phyloP scores from a whole-genome alignment of 2,113 vertebrate species.

The Albula glossodonta region DNA sequence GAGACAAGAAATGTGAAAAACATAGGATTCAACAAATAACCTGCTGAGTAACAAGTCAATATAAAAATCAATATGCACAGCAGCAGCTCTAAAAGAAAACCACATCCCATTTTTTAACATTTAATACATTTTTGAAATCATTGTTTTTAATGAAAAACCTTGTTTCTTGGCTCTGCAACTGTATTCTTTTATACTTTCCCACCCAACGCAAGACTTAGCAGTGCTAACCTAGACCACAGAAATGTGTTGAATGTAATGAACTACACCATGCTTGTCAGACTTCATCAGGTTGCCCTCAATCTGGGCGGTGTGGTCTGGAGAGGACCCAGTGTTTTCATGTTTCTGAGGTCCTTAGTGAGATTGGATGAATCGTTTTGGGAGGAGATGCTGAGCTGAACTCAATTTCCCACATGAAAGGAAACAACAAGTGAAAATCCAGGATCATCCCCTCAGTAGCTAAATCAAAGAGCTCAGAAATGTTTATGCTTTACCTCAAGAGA shows the following conservation, averaged over 20 bases:
- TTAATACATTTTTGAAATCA: too few relatives aligned
- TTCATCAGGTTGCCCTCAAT: background rate
- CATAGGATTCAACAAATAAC: too few relatives aligned
- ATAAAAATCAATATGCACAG: too few relatives aligned
- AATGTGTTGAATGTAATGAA: background rate
- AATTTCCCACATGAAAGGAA: constrained; percentile 59
- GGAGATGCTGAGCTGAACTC: constrained; percentile 47
- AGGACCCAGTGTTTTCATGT: constrained; percentile 47
- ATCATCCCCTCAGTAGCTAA: constrained; percentile 48
- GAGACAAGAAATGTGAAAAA: too few relatives aligned
- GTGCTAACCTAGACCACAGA: background rate
- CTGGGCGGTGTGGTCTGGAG: constrained; percentile 13
- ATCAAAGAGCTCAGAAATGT: constrained; percentile 60
- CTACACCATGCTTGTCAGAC: background rate
- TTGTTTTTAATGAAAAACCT: background rate
- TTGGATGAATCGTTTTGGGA: constrained; percentile 44
- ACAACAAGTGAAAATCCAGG: constrained; percentile 53
- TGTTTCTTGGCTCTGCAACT: background rate
- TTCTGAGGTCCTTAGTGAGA: constrained; percentile 43
- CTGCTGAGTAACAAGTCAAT: too few relatives aligned
- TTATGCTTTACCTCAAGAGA: constrained; percentile 58
- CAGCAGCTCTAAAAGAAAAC: too few relatives aligned
- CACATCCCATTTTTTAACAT: too few relatives aligned
- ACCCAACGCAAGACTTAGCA: background rate
- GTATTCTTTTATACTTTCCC: background rate